phyloP scores from a whole-genome alignment of 2,113 vertebrate species.

The Microcebus griseorufus region DNA sequence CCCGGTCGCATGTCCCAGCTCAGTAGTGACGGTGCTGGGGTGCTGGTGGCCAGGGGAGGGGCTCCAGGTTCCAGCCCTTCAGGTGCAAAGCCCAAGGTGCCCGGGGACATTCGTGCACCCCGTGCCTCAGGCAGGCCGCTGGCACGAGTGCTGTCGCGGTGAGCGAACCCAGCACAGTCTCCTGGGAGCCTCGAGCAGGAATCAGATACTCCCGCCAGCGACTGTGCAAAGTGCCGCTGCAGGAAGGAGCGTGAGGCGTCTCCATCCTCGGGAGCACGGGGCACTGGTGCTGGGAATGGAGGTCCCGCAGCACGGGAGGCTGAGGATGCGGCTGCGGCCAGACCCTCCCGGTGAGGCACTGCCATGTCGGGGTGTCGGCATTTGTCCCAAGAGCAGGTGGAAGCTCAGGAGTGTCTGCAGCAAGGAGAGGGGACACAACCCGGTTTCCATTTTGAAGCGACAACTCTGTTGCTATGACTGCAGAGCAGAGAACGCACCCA shows the following conservation, averaged over 20 bases:
- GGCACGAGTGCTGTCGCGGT: not conserved
- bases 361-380: too few species aligned
- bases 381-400: not conserved
- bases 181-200: not conserved
- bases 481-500: not conserved
- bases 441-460: not conserved
- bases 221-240: rapidly evolving
- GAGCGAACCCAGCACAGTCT: not conserved
- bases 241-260: not conserved
- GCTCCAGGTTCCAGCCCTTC: not conserved
- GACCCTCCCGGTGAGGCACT: not conserved
- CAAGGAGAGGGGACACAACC: not conserved
- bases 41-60: not conserved
- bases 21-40: not conserved
- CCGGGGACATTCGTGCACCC: not conserved
- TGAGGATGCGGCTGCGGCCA: not conserved
- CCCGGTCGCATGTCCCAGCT: not conserved
- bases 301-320: rapidly evolving
- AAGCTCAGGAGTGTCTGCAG: not conserved
- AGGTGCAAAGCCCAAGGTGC: not conserved
- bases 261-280: not conserved
- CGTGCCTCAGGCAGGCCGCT: not conserved
- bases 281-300: rapidly evolving
- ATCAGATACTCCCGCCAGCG: not conserved
- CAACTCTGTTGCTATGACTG: not conserved